phyloP scores from a whole-genome alignment of 2,888 invertebrate species.

The Celastrina argiolus region DNA sequence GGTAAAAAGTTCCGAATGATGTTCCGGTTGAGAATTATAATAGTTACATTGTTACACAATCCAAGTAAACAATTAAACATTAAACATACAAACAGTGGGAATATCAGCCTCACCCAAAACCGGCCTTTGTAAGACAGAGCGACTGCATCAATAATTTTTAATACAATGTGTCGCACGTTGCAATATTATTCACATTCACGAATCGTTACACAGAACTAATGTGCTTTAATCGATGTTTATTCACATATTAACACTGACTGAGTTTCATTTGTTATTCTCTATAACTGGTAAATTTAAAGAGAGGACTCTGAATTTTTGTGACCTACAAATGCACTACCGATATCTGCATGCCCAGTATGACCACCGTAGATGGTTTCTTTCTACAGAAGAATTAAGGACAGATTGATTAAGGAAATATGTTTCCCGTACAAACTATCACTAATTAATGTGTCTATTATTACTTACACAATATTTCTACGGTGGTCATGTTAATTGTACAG shows the following conservation, averaged over 20 bases:
- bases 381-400: too few relatives aligned
- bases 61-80: too few relatives aligned
- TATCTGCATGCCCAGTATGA: too few relatives aligned
- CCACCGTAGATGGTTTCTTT: too few relatives aligned
- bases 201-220: constrained; percentile 27
- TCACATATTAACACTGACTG: constrained; percentile 23
- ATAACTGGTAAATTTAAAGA: constrained; percentile 29
- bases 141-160: constrained; percentile 24
- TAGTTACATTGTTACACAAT: neutral
- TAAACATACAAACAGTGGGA: neutral
- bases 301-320: too few relatives aligned
- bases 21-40: neutral
- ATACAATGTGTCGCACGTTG: constrained; percentile 32
- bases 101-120: neutral
- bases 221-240: constrained; percentile 29
- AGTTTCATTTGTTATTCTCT: constrained; percentile 27
- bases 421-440: too few relatives aligned
- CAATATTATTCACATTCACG: constrained; percentile 28
- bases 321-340: too few relatives aligned
- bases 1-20: too few relatives aligned
- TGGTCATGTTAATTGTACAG: too few relatives aligned
- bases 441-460: too few relatives aligned
- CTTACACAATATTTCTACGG: too few relatives aligned
- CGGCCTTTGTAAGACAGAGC: neutral
- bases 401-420: too few relatives aligned